Evolutionary conservation across 2,113 vertebrate species (phyloP).

Genomic region (Eclectus roratus): DNA sequence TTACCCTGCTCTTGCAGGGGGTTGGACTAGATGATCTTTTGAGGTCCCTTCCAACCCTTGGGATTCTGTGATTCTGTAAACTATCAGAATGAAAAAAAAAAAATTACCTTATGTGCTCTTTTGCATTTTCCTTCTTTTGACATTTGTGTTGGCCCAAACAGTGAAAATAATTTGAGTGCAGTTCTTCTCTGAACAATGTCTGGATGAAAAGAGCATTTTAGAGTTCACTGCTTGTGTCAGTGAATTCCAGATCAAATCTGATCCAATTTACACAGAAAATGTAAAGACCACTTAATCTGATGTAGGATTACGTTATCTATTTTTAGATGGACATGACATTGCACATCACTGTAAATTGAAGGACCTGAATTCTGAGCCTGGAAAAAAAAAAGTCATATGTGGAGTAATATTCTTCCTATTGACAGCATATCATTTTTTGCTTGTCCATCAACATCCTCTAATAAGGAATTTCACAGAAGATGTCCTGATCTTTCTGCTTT

Average conservation of each 20-base stretch:
- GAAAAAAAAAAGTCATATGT: neutral
- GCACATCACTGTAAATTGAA: neutral
- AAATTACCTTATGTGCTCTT: neutral
- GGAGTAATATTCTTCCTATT: neutral
- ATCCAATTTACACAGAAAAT: conserved; percentile 7
- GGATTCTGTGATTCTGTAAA: neutral
- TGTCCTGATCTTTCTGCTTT: neutral
- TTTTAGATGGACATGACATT: neutral
- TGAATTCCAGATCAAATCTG: conserved; percentile 15
- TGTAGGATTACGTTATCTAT: neutral
- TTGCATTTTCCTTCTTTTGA: neutral
- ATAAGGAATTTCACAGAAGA: neutral
- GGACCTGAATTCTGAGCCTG: neutral
- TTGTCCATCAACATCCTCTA: neutral
- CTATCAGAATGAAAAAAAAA: neutral
- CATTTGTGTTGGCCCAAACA: conserved; percentile 2
- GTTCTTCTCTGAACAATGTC: neutral
- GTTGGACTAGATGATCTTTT: no score
- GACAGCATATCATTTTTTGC: neutral
- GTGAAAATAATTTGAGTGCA: conserved; percentile 2
- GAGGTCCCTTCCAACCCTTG: no score
- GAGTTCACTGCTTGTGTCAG: conserved; percentile 5
- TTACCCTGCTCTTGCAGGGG: no score
- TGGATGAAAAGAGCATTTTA: conserved; percentile 15
- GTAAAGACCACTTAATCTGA: neutral